Base-by-base conservation (phyloP, 2,888 invertebrate species). In the Eristalis intricaria region DNA sequence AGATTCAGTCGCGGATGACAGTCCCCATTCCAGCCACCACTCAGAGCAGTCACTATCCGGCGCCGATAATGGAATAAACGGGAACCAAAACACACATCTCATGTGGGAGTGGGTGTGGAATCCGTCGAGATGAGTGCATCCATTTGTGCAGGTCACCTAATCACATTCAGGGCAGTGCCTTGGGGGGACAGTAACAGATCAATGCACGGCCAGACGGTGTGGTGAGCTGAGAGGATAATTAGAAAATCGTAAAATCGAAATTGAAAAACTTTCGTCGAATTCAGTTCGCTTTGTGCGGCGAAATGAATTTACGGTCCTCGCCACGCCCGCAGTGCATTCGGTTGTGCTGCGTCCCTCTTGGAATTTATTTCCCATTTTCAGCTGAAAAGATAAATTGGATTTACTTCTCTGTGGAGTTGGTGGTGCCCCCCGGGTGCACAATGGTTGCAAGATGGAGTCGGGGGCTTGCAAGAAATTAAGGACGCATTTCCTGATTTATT, bases 381-480 rank as follows among this genome's bases (percentile, higher is more conserved):
- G 73, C 38, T 73, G 64, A 69, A 70, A 81, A 61, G 81, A 86
- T 75, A 86, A 82, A 82, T 86, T 86, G 66, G 81, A 73, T 73
- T 77, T 64, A 56, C 26, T 78, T 74, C 19, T 50, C 19, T 66
- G 50, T 0, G 60, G 38, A 23, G 15, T 13, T 15, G 19, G 22
- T n/a, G 10, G 32, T 19, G 19, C 58, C 8, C n/a, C 43, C n/a
- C 2, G 1, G 8, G 32, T 32, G 35, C 65, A 79, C 61, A 75
- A 79, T 65, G 35, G 73, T 0, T 43, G 50, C 50, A 50, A 50
- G 19, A 50, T 50, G 50, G 50, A 69, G 38, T 69, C 64, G n/a
- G 4, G 19, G 19, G 50, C 50, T 19, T 50, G 29, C 38, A 29
- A 56, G 29, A 66, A 75, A 76, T 76, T 68, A 76, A 61, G 60